These are phyloP conservation scores for Centropyge bicolor DNA, from an alignment of 2,797 vertebrate genomes.

Conservation along the genomic window DNA sequence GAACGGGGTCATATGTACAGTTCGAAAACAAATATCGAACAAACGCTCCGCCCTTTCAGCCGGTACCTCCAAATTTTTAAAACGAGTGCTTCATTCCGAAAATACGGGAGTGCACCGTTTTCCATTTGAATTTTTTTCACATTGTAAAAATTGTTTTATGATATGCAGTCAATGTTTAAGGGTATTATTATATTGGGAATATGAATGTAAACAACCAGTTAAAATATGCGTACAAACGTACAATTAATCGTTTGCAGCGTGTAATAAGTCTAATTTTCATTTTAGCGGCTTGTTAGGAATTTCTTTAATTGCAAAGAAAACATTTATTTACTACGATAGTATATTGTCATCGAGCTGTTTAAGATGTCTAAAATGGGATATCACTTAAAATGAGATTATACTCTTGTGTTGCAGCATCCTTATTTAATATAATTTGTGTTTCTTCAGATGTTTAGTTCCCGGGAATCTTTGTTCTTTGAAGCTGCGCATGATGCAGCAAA, in stretches of 20 bases:
- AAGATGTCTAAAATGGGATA: background rate
- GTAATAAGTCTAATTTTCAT: background rate
- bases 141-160: background rate
- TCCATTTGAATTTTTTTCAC: slow-evolving; percentile 62
- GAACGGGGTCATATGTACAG: fast-evolving
- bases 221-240: background rate
- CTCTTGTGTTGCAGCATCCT: background rate
- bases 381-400: background rate
- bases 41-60: background rate
- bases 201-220: background rate
- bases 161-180: background rate
- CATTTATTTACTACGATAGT: background rate
- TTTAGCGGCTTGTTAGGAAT: background rate
- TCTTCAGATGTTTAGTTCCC: slow-evolving; percentile 2
- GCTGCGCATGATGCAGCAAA: slow-evolving; percentile 9
- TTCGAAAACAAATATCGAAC: slow-evolving; percentile 14
- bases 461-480: background rate
- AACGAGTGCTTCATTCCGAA: slow-evolving; percentile 49
- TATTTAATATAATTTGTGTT: background rate
- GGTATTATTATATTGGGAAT: background rate
- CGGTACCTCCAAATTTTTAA: background rate
- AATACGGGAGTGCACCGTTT: slow-evolving; percentile 59
- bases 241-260: background rate
- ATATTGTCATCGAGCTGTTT: background rate
- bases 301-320: background rate